Evolutionary conservation across 2,113 vertebrate genomes (phyloP).

Genomic region (Mus spicilegus): DNA sequence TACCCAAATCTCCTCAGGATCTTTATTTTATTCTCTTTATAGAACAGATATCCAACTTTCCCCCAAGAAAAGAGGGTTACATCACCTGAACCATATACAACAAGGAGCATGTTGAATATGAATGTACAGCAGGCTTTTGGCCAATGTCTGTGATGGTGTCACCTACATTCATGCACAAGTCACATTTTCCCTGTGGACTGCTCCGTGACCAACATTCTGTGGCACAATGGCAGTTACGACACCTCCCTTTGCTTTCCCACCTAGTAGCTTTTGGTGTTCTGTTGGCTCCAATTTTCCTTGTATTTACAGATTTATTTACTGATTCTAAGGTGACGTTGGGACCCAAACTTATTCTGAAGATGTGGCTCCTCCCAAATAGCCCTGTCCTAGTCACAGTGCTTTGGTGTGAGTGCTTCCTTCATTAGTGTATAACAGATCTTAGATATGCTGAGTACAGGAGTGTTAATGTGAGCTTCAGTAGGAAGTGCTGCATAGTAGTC

Average conservation of each 20-base stretch:
- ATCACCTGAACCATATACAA: background rate
- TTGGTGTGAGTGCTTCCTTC: background rate
- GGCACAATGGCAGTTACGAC: background rate
- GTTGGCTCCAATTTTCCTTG: background rate
- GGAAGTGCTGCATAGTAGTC: background rate
- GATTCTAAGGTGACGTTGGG: background rate
- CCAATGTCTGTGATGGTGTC: background rate
- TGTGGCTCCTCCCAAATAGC: background rate
- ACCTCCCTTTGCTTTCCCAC: background rate
- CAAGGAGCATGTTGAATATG: background rate
- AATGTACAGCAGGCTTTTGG: background rate
- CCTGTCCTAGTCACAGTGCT: background rate
- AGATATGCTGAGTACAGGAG: conserved; percentile 30
- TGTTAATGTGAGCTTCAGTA: conserved; percentile 38
- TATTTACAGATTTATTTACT: background rate
- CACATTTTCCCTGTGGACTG: background rate
- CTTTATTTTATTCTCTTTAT: background rate
- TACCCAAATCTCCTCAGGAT: background rate
- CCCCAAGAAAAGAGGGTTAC: background rate
- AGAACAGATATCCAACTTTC: background rate
- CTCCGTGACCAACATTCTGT: background rate
- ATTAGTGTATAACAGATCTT: background rate
- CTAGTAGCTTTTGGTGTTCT: background rate
- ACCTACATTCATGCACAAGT: background rate
- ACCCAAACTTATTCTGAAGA: background rate